phyloP scores from a whole-genome alignment of 2,888 invertebrate species.

The Ochropleura plecta region DNA sequence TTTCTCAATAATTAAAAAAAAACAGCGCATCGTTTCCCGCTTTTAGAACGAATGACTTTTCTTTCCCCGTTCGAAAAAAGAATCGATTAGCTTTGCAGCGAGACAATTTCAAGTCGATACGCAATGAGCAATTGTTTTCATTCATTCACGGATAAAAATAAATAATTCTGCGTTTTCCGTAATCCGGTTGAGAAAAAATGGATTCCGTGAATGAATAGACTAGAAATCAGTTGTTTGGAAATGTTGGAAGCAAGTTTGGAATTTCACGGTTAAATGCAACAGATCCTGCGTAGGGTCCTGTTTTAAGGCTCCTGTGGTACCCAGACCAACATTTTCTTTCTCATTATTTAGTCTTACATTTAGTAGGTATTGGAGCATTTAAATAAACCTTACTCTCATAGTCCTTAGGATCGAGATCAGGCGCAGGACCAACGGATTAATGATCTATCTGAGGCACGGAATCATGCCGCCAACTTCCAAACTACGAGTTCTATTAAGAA shows the following conservation, averaged over 20 bases:
- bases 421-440: no score
- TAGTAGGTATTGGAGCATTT: background rate
- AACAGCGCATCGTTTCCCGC: slow-evolving; percentile 37
- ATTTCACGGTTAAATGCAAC: background rate
- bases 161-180: slow-evolving; percentile 20
- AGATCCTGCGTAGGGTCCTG: background rate
- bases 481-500: no score
- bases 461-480: no score
- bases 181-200: slow-evolving; percentile 27
- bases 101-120: slow-evolving; percentile 34
- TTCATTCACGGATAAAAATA: slow-evolving; percentile 33
- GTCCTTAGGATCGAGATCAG: no score
- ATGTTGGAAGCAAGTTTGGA: slow-evolving; percentile 5
- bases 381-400: background rate
- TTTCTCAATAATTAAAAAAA: slow-evolving; percentile 26
- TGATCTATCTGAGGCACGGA: no score
- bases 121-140: slow-evolving; percentile 63
- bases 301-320: no score
- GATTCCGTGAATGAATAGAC: slow-evolving; percentile 30
- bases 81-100: slow-evolving; percentile 54
- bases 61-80: slow-evolving; percentile 42
- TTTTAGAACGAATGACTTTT: slow-evolving; percentile 32
- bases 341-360: background rate
- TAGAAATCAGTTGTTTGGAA: slow-evolving; percentile 31
- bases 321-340: background rate